phyloP scores from a whole-genome alignment of 1,140 invertebrate species.

The Drosophila bocki region DNA sequence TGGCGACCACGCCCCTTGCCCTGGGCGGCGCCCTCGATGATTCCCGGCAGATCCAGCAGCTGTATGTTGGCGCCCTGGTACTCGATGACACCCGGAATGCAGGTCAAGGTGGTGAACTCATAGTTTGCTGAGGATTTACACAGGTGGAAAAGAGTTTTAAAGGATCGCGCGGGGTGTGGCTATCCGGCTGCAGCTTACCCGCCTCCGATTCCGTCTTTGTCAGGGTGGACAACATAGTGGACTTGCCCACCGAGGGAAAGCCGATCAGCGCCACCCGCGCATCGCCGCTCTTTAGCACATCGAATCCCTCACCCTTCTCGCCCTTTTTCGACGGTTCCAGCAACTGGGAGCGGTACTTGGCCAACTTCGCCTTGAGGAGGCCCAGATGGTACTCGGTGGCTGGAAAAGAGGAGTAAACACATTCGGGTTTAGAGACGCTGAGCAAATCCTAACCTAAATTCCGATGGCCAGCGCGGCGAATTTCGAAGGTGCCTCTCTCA shows the following conservation, averaged over 20 bases:
- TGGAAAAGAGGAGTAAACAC: conserved; percentile 85
- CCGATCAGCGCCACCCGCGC: conserved; percentile 99
- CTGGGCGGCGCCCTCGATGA: conserved; percentile 97
- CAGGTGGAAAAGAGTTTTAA: not conserved
- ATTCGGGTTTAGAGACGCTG: not conserved
- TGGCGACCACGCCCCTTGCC: conserved; percentile 95
- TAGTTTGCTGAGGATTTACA: conserved; percentile 90
- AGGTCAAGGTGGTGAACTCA: conserved; percentile 99
- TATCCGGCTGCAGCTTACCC: conserved; percentile 24
- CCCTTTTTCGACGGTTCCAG: conserved; percentile 97
- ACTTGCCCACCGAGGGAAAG: conserved; percentile 99
- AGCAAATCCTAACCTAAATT: conserved; percentile 76
- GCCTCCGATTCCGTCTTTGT: conserved; percentile 97
- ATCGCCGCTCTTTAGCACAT: conserved; percentile 99
- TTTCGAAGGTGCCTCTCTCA: conserved; percentile 20
- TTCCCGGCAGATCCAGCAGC: conserved; percentile 97
- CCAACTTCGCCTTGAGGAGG: conserved; percentile 98
- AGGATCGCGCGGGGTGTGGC: too few relatives aligned
- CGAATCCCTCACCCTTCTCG: conserved; percentile 99
- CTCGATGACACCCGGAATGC: conserved; percentile 99
- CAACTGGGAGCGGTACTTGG: conserved; percentile 98
- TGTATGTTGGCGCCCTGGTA: conserved; percentile 99
- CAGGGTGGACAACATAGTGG: conserved; percentile 96
- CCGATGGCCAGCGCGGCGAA: conserved; percentile 55
- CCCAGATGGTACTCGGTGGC: conserved; percentile 99